Conservation (phyloP, 2,888 invertebrate species). For the Bruchidius siliquastri region DNA sequence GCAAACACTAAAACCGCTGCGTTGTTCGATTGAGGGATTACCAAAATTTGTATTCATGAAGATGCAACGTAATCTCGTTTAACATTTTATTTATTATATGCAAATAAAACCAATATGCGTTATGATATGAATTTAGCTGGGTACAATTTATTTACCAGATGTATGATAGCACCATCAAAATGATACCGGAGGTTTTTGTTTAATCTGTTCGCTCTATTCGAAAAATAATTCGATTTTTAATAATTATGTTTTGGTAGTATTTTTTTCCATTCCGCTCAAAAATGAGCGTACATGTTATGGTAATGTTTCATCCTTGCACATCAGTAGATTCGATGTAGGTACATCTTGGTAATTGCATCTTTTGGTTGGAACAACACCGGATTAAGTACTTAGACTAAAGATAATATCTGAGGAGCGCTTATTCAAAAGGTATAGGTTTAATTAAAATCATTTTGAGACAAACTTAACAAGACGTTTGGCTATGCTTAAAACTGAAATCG, state of each 20-base stretch:
- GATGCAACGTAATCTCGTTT: slow-evolving; percentile 13
- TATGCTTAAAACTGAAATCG: too few relatives aligned
- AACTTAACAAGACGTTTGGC: too few relatives aligned
- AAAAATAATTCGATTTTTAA: background rate
- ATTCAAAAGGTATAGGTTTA: too few relatives aligned
- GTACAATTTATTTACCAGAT: slow-evolving; percentile 13
- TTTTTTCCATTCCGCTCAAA: too few relatives aligned
- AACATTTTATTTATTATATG: slow-evolving; percentile 9
- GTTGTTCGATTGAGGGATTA: slow-evolving; percentile 19
- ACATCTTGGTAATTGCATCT: too few relatives aligned
- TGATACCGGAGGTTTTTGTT: background rate
- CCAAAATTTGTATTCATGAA: slow-evolving; percentile 15
- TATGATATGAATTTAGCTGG: slow-evolving; percentile 6
- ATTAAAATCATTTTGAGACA: too few relatives aligned
- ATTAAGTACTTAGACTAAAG: too few relatives aligned
- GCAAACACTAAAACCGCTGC: slow-evolving; percentile 12
- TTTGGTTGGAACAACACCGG: too few relatives aligned
- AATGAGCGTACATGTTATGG: too few relatives aligned
- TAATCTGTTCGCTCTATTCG: background rate
- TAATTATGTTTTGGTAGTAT: background rate
- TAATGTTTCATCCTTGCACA: too few relatives aligned
- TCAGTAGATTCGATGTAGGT: too few relatives aligned
- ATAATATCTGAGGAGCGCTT: too few relatives aligned
- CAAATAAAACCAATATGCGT: slow-evolving; percentile 11
- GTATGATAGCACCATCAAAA: background rate